These are phyloP conservation scores for Sebastes umbrosus DNA, from an alignment of 2,797 vertebrate genomes.

Conservation along the genomic window DNA sequence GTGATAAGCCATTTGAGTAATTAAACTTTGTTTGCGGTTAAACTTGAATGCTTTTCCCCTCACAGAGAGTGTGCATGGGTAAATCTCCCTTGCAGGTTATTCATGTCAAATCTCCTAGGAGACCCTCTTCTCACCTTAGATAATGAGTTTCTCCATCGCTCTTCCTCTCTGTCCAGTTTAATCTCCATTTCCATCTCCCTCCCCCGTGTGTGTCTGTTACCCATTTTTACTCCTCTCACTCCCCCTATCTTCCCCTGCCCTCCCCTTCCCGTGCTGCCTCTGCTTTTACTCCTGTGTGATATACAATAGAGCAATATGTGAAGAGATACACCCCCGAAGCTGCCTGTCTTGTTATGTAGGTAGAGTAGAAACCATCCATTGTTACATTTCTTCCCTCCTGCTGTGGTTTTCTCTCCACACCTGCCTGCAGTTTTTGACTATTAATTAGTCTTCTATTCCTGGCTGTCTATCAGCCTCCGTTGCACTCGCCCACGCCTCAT, in stretches of 20 bases:
- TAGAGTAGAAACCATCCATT: constrained; percentile 18
- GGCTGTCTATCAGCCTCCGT: constrained; percentile 65
- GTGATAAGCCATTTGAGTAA: constrained; percentile 49
- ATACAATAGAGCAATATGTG: constrained; percentile 9
- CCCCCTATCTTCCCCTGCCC: neutral
- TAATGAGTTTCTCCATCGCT: constrained; percentile 34
- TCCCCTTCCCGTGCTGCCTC: neutral
- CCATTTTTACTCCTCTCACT: constrained; percentile 1
- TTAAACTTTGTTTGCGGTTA: constrained; percentile 62
- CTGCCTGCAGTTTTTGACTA: constrained; percentile 73
- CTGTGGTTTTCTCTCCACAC: constrained; percentile 52
- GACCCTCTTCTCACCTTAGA: constrained; percentile 44
- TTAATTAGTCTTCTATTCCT: constrained; percentile 74
- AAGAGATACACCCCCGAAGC: constrained; percentile 7
- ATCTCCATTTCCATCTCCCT: constrained; percentile 16
- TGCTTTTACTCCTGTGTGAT: constrained; percentile 25
- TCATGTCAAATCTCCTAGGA: constrained; percentile 41
- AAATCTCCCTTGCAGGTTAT: constrained; percentile 30
- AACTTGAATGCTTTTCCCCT: constrained; percentile 21
- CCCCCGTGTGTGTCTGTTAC: neutral
- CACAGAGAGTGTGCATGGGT: constrained; percentile 18
- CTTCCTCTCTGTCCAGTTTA: constrained; percentile 20
- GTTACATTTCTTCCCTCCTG: constrained; percentile 20
- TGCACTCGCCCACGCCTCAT: constrained; percentile 57
- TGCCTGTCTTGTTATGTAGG: constrained; percentile 31